A percentile compares a stretch with the other conserved stretches of the same genome.
phyloP scores from a whole-genome alignment of 2,797 vertebrate species.

The Hapalemur alaotrensis region DNA sequence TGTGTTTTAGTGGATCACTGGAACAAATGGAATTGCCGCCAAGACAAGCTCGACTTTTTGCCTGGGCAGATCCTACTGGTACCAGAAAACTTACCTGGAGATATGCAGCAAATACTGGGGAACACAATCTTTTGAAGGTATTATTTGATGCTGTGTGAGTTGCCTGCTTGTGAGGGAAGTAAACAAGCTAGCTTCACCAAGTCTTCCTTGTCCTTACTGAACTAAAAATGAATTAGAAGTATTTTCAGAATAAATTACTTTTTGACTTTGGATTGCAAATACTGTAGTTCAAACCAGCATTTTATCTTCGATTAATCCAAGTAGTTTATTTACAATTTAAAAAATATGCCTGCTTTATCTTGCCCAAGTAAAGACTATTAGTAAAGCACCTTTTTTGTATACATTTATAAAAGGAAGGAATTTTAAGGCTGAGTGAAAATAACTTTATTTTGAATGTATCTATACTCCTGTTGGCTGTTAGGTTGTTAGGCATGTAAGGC shows the following conservation, averaged over 20 bases:
- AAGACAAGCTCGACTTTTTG: constrained; percentile 90
- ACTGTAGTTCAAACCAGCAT: not conserved
- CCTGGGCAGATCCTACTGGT: constrained; percentile 93
- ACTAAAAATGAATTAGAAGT: not conserved
- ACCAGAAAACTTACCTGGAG: constrained; percentile 89
- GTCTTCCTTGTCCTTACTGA: not conserved
- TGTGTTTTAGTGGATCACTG: constrained; percentile 80
- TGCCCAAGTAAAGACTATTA: not conserved
- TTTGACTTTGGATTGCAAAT: not conserved
- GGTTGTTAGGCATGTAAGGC: not conserved
- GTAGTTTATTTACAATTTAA: not conserved
- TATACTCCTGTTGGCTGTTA: not conserved
- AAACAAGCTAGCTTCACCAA: not conserved
- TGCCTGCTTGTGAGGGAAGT: not conserved
- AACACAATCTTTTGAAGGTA: constrained; percentile 95
- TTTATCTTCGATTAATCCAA: not conserved
- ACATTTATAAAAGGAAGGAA: not conserved
- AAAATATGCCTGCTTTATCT: not conserved
- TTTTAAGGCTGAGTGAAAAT: constrained; percentile 24
- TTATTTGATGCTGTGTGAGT: not conserved
- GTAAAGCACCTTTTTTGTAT: not conserved
- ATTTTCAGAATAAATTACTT: not conserved
- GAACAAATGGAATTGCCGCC: constrained; percentile 87
- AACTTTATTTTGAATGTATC: not conserved
- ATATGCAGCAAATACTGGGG: constrained; percentile 86